Base-by-base conservation (phyloP, 2,113 vertebrate species). In the Speoplatyrhinus poulsoni region DNA sequence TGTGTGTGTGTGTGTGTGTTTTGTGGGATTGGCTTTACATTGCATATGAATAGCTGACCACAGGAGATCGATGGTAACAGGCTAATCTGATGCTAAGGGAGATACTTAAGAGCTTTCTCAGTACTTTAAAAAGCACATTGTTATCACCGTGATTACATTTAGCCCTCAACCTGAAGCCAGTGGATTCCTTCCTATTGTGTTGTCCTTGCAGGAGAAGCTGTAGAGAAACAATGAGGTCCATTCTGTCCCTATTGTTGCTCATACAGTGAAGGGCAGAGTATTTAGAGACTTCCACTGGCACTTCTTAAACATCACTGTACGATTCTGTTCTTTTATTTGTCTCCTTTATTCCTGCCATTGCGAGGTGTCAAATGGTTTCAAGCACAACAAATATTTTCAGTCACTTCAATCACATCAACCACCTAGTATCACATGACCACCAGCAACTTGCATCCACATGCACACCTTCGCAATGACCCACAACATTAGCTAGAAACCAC, bases 71-170 rank as follows among this genome's bases (percentile, higher is more conserved):
- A 82, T 84, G 71, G 82, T 82, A 84, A 84, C 86, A 72, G 61
- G 73, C 84, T 93, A 91, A 93, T 91, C 90, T 87, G 76, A 85
- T 72, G 75, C 83, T 84, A 75, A 46, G 80, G 71, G 76, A 85
- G 88, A 88, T 86, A 84, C 82, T 91, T 90, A 89, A 90, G 84
- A 79, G 80, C 81, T 82, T 82, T 87, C 76, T 74, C 46, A 81
- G 82, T 84, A 82, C 75, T 84, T 85, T 85, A 82, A 85, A 82
- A 85, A 88, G 69, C 72, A 71, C 89, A 87, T 91, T 91, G 89
- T 92, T 90, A 88, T 90, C 81, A 76, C 77, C 86, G 77, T 83
- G 80, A 86, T 88, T 87, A 84, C 89, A 88, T 92, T 91, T 88
- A 91, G 82, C 81, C 83, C 83, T 82, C 81, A 85, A 81, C 68